Conservation (phyloP, 1,140 invertebrate species). For the Chironomus tepperi region DNA sequence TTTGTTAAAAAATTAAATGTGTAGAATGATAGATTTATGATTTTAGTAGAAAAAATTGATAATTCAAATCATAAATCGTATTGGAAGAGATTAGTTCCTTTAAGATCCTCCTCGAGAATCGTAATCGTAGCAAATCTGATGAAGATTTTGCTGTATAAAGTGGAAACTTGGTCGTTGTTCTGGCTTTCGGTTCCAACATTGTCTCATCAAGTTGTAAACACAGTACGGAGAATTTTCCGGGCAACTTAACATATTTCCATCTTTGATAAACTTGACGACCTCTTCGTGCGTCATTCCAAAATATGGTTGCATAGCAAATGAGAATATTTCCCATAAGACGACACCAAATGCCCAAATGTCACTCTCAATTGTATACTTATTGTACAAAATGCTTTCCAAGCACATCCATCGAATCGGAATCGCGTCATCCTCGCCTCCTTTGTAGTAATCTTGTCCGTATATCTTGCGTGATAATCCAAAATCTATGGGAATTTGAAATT, state of each 20-base stretch:
- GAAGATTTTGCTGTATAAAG: conserved; percentile 58
- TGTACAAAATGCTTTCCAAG: conserved; percentile 86
- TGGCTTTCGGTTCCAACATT: conserved; percentile 85
- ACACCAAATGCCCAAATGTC: conserved; percentile 93
- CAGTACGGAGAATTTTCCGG: conserved; percentile 84
- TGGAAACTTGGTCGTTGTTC: conserved; percentile 75
- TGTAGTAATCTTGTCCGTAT: conserved; percentile 84
- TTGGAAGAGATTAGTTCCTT: not conserved
- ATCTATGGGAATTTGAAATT: conserved; percentile 44
- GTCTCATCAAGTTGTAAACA: conserved; percentile 87
- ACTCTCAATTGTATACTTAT: conserved; percentile 86
- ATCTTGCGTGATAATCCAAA: conserved; percentile 91
- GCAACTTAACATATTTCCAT: conserved; percentile 75
- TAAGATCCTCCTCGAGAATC: conserved; percentile 15
- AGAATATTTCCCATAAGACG: conserved; percentile 90
- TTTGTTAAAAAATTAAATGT: too few species aligned
- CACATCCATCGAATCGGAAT: conserved; percentile 95
- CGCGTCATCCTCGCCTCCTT: conserved; percentile 86
- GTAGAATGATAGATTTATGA: too few species aligned
- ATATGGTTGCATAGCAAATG: conserved; percentile 87
- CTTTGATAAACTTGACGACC: conserved; percentile 86
- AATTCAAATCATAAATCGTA: too few species aligned
- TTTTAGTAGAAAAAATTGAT: too few species aligned
- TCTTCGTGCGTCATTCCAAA: conserved; percentile 93
- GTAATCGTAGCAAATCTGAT: conserved; percentile 42